Evolutionary conservation across 2,113 vertebrate species (phyloP).

Genomic region (Apteryx mantelli): DNA sequence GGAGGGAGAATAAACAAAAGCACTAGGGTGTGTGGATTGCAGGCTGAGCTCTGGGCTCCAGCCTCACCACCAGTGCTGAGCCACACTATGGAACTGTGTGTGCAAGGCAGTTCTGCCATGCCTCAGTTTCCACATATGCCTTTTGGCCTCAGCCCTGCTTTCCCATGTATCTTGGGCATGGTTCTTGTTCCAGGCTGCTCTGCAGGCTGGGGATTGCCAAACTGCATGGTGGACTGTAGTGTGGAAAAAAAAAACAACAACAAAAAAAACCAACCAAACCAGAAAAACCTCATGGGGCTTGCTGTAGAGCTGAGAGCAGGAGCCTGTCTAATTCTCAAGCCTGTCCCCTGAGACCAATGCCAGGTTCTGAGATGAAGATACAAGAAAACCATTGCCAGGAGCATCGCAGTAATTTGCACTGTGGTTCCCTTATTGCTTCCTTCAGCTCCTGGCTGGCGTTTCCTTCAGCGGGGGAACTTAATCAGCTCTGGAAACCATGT

Average conservation of each 20-base stretch:
- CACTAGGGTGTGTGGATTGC: neutral
- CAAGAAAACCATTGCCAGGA: constrained; percentile 14
- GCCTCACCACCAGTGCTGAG: neutral
- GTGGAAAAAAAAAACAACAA: neutral
- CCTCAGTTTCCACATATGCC: neutral
- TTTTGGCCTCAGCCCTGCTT: neutral
- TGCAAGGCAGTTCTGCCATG: neutral
- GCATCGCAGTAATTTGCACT: constrained; percentile 24
- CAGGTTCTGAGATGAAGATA: constrained; percentile 15
- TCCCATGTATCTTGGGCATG: neutral
- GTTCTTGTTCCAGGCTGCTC: neutral
- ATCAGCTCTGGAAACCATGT: neutral
- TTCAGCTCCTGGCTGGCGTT: constrained; percentile 8
- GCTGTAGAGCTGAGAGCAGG: neutral
- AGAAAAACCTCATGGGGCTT: neutral
- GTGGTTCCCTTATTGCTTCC: neutral
- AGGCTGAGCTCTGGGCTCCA: neutral
- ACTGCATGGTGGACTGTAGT: neutral
- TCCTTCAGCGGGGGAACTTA: neutral
- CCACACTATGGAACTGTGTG: neutral
- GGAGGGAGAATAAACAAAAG: neutral
- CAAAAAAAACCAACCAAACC: neutral
- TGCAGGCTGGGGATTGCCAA: neutral
- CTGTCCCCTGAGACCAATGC: neutral
- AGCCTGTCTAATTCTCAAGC: constrained; percentile 27